A percentile compares a stretch with the other conserved stretches of the same genome.
Conservation (phyloP, 1,140 invertebrate genomes). For the Agraylea sexmaculata region DNA sequence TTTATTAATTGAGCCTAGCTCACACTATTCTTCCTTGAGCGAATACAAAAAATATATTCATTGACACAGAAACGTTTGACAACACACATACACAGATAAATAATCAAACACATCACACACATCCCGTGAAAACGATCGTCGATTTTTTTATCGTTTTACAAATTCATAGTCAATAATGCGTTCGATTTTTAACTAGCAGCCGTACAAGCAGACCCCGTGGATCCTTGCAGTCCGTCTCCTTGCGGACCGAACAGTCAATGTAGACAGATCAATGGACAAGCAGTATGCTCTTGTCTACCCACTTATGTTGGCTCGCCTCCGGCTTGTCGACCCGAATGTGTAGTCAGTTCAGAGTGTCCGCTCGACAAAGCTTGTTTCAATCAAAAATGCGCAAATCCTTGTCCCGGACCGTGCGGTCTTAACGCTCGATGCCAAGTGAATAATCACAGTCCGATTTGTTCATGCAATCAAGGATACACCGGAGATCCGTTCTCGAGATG, state of each 20-base stretch:
- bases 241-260: conserved; percentile 67
- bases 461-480: conserved; percentile 47
- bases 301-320: conserved; percentile 61
- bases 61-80: neutral
- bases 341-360: conserved; percentile 57
- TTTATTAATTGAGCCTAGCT: conserved; percentile 24
- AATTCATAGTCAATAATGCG: too few species aligned
- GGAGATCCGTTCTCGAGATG: conserved; percentile 59
- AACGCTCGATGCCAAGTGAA: conserved; percentile 67
- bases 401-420: conserved; percentile 57
- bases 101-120: too few species aligned
- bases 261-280: conserved; percentile 47
- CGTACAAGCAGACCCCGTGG: conserved; percentile 25
- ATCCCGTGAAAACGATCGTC: too few species aligned
- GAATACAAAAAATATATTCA: conserved; percentile 8
- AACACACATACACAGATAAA: too few species aligned
- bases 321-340: conserved; percentile 60
- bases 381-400: conserved; percentile 58
- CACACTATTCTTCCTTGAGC: conserved; percentile 32
- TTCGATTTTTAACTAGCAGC: conserved; percentile 3
- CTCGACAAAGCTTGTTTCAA: conserved; percentile 52
- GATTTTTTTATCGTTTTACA: too few species aligned
- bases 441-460: conserved; percentile 64
- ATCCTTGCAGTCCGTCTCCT: conserved; percentile 51
- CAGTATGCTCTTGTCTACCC: conserved; percentile 58